Evolutionary conservation across 2,113 vertebrate species (phyloP).

Genomic region (Ptilonorhynchus violaceus): DNA sequence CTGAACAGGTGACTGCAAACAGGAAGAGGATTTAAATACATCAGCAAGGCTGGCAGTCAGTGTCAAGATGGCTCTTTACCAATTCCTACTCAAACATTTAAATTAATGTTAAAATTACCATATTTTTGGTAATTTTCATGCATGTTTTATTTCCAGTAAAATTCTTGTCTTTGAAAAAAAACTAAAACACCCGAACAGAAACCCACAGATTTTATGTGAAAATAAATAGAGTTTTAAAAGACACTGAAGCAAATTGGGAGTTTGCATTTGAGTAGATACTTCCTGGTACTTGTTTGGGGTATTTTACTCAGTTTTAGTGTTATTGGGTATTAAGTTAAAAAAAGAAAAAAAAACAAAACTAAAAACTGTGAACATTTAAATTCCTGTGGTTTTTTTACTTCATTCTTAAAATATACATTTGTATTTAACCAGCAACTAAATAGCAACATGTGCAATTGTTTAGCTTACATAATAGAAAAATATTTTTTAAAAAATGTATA

Average conservation of each 20-base stretch:
- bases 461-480: not conserved
- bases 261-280: not conserved
- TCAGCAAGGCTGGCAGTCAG: not conserved
- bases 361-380: not conserved
- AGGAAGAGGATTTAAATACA: not conserved
- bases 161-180: not conserved
- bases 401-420: not conserved
- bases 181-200: not conserved
- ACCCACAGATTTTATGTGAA: not conserved
- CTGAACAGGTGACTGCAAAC: not conserved
- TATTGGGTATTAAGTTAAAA: not conserved
- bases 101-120: not conserved
- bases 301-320: not conserved
- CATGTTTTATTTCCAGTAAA: not conserved
- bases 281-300: not conserved
- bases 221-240: not conserved
- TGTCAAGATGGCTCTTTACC: not conserved
- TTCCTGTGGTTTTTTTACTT: not conserved
- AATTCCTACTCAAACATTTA: not conserved
- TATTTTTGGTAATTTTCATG: not conserved
- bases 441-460: not conserved
- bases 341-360: not conserved
- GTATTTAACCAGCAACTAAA: not conserved
- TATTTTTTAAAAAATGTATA: not conserved
- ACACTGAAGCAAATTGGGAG: not conserved